Percentiles rank a stretch among this genome's conserved stretches.
These are phyloP conservation scores for Grammomys surdaster DNA, from an alignment of 2,113 vertebrate genomes.

Conservation along the genomic window DNA sequence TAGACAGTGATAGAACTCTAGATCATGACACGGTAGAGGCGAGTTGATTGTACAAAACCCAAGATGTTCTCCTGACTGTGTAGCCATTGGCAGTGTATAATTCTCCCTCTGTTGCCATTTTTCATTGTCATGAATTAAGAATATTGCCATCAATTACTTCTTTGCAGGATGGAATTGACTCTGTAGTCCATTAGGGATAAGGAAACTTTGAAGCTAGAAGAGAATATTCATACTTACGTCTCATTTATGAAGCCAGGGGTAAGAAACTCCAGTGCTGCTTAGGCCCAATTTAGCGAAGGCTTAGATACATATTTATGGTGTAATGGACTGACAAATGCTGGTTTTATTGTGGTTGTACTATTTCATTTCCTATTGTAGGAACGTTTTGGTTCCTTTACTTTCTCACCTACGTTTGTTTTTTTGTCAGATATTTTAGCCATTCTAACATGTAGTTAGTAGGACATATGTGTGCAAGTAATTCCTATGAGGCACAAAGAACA, in stretches of 20 bases:
- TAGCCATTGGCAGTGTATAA: background rate
- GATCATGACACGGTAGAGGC: background rate
- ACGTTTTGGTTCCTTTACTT: background rate
- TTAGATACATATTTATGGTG: background rate
- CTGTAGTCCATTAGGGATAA: background rate
- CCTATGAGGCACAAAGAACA: background rate
- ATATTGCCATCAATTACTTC: background rate
- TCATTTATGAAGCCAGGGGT: background rate
- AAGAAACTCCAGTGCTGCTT: background rate
- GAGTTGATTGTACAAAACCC: background rate
- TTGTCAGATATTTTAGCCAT: background rate
- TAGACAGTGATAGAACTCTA: background rate
- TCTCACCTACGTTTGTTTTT: background rate
- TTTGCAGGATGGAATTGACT: background rate
- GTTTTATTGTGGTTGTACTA: background rate
- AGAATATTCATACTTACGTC: background rate
- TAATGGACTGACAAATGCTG: background rate
- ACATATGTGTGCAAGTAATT: background rate
- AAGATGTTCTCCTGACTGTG: background rate
- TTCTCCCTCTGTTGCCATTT: background rate
- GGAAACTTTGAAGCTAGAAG: conserved; percentile 3
- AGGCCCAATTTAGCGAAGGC: background rate
- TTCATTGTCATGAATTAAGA: background rate
- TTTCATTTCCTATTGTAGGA: background rate
- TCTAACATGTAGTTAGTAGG: background rate